Conservation (phyloP, 2,888 invertebrate genomes). For the Chymomyza amoena region DNA sequence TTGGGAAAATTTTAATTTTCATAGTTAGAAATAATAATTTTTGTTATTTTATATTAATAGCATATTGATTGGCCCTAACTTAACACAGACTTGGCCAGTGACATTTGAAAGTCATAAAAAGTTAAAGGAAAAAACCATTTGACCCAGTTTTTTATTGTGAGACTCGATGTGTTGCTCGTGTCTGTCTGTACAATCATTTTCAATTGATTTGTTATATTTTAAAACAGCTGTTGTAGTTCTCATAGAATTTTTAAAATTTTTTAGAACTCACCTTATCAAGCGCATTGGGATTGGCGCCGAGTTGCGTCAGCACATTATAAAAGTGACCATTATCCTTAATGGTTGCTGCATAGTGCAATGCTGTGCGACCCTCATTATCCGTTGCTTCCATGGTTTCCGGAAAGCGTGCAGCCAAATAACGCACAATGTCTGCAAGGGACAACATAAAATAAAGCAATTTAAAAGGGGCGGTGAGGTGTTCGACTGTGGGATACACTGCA, state of each 20-base stretch:
- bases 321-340: constrained; percentile 92
- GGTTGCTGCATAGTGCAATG: constrained; percentile 92
- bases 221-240: neutral
- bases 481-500: neutral
- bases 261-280: constrained; percentile 89
- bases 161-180: too few species aligned
- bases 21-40: neutral
- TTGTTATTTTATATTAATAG: constrained; percentile 45
- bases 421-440: constrained; percentile 75
- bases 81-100: constrained; percentile 17
- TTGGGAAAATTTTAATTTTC: constrained; percentile 39
- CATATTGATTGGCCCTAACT: constrained; percentile 53
- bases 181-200: too few species aligned
- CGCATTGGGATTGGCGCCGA: constrained; percentile 90
- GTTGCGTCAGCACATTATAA: constrained; percentile 89
- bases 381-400: constrained; percentile 91
- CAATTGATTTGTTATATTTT: too few species aligned
- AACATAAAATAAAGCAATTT: neutral
- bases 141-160: neutral
- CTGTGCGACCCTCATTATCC: constrained; percentile 90
- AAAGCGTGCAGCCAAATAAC: constrained; percentile 87
- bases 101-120: constrained; percentile 54
- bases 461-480: too few species aligned
- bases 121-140: neutral
- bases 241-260: neutral